Conservation (phyloP, 2,113 vertebrate genomes). For the Plestiodon gilberti region DNA sequence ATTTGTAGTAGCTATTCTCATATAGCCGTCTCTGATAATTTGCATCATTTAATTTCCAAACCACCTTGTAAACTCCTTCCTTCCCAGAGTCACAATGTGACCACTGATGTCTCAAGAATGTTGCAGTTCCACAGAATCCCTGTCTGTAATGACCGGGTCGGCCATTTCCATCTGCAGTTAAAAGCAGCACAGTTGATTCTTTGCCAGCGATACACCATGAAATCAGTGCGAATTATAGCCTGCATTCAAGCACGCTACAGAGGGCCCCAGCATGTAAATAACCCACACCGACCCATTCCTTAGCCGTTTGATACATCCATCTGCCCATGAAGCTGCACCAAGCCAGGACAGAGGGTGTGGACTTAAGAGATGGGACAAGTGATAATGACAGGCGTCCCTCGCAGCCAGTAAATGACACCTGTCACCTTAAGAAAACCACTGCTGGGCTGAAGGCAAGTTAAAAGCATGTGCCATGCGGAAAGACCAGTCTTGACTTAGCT, state of each 20-base stretch:
- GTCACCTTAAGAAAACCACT: neutral
- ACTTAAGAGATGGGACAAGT: neutral
- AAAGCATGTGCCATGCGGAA: neutral
- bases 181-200: neutral
- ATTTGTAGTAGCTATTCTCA: neutral
- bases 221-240: neutral
- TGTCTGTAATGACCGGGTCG: neutral
- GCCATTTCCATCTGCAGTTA: neutral
- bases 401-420: neutral
- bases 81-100: neutral
- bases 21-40: neutral
- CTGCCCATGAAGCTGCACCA: neutral
- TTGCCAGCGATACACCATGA: neutral
- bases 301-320: neutral
- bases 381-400: slow-evolving; percentile 7
- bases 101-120: neutral
- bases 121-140: neutral
- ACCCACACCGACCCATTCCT: neutral
- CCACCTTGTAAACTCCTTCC: neutral
- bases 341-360: neutral
- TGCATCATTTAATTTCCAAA: neutral
- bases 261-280: neutral
- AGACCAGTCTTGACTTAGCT: neutral
- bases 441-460: neutral
- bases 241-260: too few relatives aligned